These are phyloP conservation scores for Phaenicophaeus curvirostris DNA, from an alignment of 2,797 vertebrate species.

Conservation along the genomic window DNA sequence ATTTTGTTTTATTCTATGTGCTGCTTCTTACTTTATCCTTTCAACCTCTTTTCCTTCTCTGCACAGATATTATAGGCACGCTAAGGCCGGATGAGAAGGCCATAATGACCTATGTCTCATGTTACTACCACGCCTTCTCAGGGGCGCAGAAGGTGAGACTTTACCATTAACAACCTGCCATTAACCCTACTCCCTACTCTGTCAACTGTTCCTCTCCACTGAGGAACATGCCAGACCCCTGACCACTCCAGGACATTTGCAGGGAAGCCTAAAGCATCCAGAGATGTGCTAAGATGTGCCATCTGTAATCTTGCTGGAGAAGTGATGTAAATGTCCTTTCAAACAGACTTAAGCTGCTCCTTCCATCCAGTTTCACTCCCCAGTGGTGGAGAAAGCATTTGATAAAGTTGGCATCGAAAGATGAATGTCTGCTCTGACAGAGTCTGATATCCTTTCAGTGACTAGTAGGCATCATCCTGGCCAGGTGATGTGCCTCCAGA, in stretches of 20 bases:
- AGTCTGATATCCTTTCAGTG: not conserved
- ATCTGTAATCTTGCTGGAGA: slow-evolving; percentile 14
- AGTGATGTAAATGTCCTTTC: not conserved
- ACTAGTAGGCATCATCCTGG: not conserved
- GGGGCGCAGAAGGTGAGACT: slow-evolving; percentile 98
- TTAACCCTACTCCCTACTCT: slow-evolving; percentile 24
- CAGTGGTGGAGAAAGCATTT: not conserved
- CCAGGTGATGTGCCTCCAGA: not conserved
- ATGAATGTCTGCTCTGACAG: not conserved
- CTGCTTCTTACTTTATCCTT: slow-evolving; percentile 81
- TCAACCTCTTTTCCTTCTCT: slow-evolving; percentile 88
- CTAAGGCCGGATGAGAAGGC: slow-evolving; percentile 99
- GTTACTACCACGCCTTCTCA: slow-evolving; percentile 99
- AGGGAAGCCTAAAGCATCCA: not conserved
- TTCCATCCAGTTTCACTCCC: not conserved
- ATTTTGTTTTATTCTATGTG: slow-evolving; percentile 77
- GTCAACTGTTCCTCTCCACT: slow-evolving; percentile 29
- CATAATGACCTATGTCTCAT: slow-evolving; percentile 98
- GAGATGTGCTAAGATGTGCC: not conserved
- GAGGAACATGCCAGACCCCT: not conserved
- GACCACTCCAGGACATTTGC: fast-evolving
- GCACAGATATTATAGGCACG: slow-evolving; percentile 99
- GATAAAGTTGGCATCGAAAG: not conserved
- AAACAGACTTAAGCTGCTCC: not conserved
- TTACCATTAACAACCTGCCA: slow-evolving; percentile 56